A percentile compares a stretch with the other conserved stretches of the same genome.
phyloP scores from a whole-genome alignment of 1,140 invertebrate genomes.

The Nephotettix cincticeps region DNA sequence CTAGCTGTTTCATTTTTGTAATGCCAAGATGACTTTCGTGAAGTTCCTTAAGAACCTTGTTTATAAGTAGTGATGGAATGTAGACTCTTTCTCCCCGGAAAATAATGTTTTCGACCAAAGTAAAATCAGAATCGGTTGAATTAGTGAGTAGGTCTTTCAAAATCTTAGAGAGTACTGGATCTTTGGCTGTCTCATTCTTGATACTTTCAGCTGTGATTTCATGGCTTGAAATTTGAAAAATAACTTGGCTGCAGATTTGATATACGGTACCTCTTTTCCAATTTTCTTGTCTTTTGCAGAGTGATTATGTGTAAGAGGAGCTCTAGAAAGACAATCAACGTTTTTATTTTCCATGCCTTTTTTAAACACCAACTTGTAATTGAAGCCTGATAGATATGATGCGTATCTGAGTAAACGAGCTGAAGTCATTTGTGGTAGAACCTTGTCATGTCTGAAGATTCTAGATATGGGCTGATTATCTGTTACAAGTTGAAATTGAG shows the following conservation, averaged over 20 bases:
- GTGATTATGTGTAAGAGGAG: not conserved
- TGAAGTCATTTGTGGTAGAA: slow-evolving; percentile 40
- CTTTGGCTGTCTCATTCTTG: not conserved
- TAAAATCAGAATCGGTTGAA: not conserved
- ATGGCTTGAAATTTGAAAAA: not conserved
- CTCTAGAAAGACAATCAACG: not conserved
- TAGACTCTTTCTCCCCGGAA: not conserved
- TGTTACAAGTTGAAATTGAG: slow-evolving; percentile 47
- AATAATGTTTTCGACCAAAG: not conserved
- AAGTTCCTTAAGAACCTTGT: not conserved
- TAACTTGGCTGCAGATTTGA: not conserved
- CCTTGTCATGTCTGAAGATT: slow-evolving; percentile 48
- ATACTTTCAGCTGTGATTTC: not conserved
- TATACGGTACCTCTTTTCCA: not conserved
- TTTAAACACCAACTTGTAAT: slow-evolving; percentile 42
- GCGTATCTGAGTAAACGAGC: slow-evolving; percentile 39
- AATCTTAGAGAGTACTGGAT: not conserved
- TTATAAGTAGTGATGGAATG: not conserved
- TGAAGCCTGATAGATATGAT: slow-evolving; percentile 44
- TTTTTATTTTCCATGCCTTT: not conserved
- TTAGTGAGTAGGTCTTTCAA: not conserved
- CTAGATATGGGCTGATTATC: slow-evolving; percentile 52
- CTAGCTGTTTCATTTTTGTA: not conserved
- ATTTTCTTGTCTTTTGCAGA: not conserved
- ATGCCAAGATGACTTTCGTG: not conserved